Conservation (phyloP, 2,888 invertebrate genomes). For the Rotaria sp. region DNA sequence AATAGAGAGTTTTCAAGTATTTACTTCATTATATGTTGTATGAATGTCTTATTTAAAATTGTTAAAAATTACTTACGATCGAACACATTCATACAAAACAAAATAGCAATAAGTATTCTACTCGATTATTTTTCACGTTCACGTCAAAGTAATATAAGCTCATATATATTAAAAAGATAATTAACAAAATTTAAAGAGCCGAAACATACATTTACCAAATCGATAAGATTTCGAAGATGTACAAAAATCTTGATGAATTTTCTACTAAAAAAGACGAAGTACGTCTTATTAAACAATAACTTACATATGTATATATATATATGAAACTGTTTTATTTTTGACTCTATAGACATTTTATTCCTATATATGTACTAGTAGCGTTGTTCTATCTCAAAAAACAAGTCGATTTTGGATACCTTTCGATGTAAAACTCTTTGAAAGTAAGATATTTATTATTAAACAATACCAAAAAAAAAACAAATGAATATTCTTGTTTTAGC, state of each 20-base stretch:
- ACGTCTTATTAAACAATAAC: background rate
- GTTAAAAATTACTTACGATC: background rate
- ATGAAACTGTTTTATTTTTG: background rate
- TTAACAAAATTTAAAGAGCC: background rate
- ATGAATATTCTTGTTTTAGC: conserved; percentile 43
- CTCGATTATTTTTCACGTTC: background rate
- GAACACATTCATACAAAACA: background rate
- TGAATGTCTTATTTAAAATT: background rate
- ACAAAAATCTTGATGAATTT: no score
- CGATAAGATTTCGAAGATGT: no score
- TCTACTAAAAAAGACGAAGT: background rate
- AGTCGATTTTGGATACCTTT: conserved; percentile 53
- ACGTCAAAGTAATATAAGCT: no score
- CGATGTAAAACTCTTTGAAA: conserved; percentile 51
- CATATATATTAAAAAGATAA: no score
- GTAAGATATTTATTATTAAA: conserved; percentile 44
- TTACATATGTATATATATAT: no score
- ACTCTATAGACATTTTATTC: background rate
- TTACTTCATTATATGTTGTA: background rate
- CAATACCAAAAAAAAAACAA: background rate
- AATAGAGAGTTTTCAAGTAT: background rate
- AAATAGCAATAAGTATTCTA: background rate
- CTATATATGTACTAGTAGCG: conserved; percentile 43
- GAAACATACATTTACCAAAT: no score
- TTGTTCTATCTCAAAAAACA: conserved; percentile 50